phyloP scores from a whole-genome alignment of 2,113 vertebrate species.

The Ellobius talpinus region DNA sequence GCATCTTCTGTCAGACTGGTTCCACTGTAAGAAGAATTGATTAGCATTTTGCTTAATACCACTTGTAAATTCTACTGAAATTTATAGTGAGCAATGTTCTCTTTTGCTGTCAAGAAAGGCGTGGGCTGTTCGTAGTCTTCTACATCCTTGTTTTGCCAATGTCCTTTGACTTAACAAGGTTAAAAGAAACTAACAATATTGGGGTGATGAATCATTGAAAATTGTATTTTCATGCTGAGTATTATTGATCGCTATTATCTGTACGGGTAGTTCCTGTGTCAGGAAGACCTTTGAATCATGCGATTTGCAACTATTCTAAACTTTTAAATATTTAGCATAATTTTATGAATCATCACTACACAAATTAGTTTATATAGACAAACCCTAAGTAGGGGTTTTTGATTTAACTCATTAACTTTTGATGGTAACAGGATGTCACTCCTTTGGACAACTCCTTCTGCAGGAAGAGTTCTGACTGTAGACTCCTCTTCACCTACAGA shows the following conservation, averaged over 20 bases:
- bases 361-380: background rate
- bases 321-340: background rate
- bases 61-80: constrained; percentile 23
- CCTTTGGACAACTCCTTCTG: background rate
- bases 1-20: constrained; percentile 64
- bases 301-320: background rate
- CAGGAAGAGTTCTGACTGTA: background rate
- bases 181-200: constrained; percentile 39
- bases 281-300: background rate
- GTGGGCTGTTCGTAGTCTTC: constrained; percentile 4
- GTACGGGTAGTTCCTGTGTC: background rate
- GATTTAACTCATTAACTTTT: background rate
- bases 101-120: background rate
- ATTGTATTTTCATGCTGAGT: background rate
- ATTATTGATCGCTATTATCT: background rate
- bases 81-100: constrained; percentile 30
- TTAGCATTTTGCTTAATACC: constrained; percentile 55
- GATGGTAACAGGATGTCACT: background rate
- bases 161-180: constrained; percentile 15
- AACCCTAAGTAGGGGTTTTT: background rate
- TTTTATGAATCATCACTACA: background rate
- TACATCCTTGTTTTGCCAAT: background rate
- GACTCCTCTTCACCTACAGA: fast-evolving
- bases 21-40: constrained; percentile 53
- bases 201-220: background rate